Percentiles rank a stretch among this genome's conserved stretches.
These are phyloP conservation scores for Coilia nasus DNA, from an alignment of 2,797 vertebrate genomes.

Conservation along the genomic window DNA sequence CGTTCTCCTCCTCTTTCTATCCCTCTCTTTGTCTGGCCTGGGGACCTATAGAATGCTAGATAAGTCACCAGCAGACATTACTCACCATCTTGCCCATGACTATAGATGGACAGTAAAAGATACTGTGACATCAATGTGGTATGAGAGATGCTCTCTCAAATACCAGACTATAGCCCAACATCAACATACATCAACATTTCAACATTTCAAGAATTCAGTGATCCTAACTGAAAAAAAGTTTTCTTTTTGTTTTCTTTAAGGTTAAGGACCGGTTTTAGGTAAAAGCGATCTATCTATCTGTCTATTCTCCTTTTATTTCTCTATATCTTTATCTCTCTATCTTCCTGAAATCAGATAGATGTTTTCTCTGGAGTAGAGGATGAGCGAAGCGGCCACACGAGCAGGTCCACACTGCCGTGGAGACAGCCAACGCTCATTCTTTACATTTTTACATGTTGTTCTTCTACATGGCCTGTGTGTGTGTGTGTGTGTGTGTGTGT, in stretches of 20 bases:
- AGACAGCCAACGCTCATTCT: constrained; percentile 35
- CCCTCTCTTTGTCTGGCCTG: not conserved
- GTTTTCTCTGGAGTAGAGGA: constrained; percentile 47
- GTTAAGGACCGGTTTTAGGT: not conserved
- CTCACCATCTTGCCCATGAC: not conserved
- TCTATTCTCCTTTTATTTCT: no score
- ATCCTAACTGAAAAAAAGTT: constrained; percentile 23
- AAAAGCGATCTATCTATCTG: no score
- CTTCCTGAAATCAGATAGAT: constrained; percentile 30
- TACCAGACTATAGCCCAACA: constrained; percentile 9
- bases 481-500: not conserved
- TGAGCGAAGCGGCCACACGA: constrained; percentile 40
- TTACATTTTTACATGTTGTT: constrained; percentile 52
- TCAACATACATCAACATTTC: no score
- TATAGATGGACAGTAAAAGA: not conserved
- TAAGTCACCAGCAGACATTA: not conserved
- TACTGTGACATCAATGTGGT: not conserved
- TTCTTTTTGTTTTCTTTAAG: not conserved
- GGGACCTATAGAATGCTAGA: not conserved
- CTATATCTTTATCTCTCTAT: not conserved
- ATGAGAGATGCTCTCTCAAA: constrained; percentile 26
- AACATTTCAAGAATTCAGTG: no score
- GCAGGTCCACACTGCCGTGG: constrained; percentile 29
- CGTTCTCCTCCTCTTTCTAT: not conserved
- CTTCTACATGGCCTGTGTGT: constrained; percentile 47